Evolutionary conservation across 2,888 invertebrate genomes (phyloP), one percentile per base, ranked within the genome.

Genomic region (Campoletis raptor): DNA sequence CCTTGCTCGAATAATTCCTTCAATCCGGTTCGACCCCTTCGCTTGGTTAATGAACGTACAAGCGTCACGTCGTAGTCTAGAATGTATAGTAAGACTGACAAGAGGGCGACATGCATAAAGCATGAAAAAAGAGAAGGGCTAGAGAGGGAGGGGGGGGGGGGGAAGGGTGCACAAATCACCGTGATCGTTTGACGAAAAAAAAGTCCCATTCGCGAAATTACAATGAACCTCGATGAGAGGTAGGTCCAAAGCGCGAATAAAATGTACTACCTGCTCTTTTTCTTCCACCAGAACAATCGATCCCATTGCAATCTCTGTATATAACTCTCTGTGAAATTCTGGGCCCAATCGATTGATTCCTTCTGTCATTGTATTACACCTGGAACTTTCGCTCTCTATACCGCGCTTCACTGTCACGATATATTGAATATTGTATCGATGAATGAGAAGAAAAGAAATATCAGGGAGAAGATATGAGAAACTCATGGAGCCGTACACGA

Each of bases 341-440:
- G 70, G 82, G 84, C 81, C 79, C 90, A 88, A 90, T 91, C 90
- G 91, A 91, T 91, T 79, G 89, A 90, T 88, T 90, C 89, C 87
- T 54, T 84, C 83, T 88, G 87, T 77, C 85, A 77, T 85, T 85
- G 81, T 67, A 78, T 81, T 82, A 82, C 70, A 82, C 67, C 85
- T 67, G 86, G 82, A 84, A 74, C 45, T 72, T 70, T 69, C 66
- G 80, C 70, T 67, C 72, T 76, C 73, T 36, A 79, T 83, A 66
- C 52, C 54, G 70, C 72, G 67, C 73, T 78, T 74, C 42, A 87
- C 81, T 79, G 77, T 81, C 69, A 54, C 70, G 73, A 83, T 24
- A 48, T 85, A 85, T 81, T 78, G 81, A 85, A 81, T 85, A 85
- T 81, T 81, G 81, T 81, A 85, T 85, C 81, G 85, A 78, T 40